phyloP scores from a whole-genome alignment of 2,797 vertebrate species.

The Podarcis siculus region DNA sequence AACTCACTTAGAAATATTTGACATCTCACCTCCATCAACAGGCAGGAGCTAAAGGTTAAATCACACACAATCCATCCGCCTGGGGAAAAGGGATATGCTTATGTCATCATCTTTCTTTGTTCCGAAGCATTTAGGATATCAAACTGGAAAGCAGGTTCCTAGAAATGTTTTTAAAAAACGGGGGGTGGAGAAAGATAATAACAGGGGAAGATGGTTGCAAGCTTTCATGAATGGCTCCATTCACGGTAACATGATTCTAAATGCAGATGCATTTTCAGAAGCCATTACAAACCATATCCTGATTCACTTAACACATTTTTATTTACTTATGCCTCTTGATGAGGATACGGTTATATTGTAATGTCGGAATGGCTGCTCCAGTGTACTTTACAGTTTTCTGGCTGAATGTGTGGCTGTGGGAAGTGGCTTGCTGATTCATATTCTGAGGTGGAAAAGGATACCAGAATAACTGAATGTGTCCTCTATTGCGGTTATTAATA shows the following conservation, averaged over 20 bases:
- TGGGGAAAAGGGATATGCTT: conserved; percentile 74
- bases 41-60: conserved; percentile 80
- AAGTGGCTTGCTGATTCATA: background rate
- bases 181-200: background rate
- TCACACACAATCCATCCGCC: conserved; percentile 70
- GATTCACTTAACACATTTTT: background rate
- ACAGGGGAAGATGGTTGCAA: background rate
- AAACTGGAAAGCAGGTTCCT: conserved; percentile 34
- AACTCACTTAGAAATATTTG: conserved; percentile 73
- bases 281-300: background rate
- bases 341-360: background rate
- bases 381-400: background rate
- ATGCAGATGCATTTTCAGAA: conserved; percentile 10
- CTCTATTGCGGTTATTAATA: too few species aligned
- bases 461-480: too few species aligned
- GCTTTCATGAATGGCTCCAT: background rate
- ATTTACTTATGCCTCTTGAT: background rate
- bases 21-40: conserved; percentile 78
- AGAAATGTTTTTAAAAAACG: conserved; percentile 20
- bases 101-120: conserved; percentile 74
- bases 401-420: background rate
- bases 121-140: conserved; percentile 36
- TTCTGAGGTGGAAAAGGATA: background rate
- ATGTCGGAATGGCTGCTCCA: background rate
- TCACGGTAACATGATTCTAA: background rate